Conservation (phyloP, 2,797 vertebrate genomes). For the Graptemys geographica region DNA sequence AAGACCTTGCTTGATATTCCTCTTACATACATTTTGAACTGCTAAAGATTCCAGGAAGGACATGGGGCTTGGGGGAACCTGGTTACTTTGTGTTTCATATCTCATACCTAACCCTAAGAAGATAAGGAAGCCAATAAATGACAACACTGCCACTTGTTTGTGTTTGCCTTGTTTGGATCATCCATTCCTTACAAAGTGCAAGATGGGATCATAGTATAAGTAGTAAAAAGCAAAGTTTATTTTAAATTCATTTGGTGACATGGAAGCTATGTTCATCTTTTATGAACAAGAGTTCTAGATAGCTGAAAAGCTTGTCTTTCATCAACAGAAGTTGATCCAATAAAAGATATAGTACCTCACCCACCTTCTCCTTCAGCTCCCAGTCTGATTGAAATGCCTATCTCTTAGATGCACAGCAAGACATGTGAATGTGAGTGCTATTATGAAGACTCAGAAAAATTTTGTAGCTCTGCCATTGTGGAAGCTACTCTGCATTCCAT, state of each 20-base stretch:
- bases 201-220: background rate
- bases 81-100: background rate
- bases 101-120: background rate
- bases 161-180: background rate
- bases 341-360: background rate
- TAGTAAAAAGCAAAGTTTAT: background rate
- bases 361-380: background rate
- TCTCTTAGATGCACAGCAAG: background rate
- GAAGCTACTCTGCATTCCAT: background rate
- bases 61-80: background rate
- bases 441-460: background rate
- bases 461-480: background rate
- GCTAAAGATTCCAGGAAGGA: background rate
- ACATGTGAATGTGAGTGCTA: background rate
- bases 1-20: background rate
- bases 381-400: background rate
- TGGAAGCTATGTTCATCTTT: background rate
- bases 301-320: background rate
- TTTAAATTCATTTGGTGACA: background rate
- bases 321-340: background rate
- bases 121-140: background rate
- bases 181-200: background rate
- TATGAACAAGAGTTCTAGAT: background rate
- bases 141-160: background rate
- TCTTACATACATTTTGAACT: background rate